Evolutionary conservation across 2,113 vertebrate genomes (phyloP), one percentile per base, ranked within the genome.

Genomic region (Rana temporaria): DNA sequence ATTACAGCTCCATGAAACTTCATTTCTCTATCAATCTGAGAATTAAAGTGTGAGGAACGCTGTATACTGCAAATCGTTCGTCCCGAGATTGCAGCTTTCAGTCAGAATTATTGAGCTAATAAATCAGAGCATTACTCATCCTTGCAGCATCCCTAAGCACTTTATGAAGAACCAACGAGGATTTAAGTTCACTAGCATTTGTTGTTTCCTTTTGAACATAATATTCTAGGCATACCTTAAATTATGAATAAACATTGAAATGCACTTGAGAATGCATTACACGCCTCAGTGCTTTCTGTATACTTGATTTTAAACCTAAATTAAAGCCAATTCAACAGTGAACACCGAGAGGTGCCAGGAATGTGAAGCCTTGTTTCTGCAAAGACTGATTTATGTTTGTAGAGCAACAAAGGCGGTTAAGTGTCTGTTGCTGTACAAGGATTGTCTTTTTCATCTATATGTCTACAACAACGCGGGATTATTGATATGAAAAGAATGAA

Each of bases 171-270:
- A 20, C 17, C 60, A 77, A 30, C 34, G 48, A 16, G 17, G 74
- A 17, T 53, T 65, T 65, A 64, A 12, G 22, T 52, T 77, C 7
- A 53, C 34, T 53, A 42, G 74, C 57, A 65, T 52, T 52, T 77
- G 74, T 64, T 77, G 59, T 53, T 77, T 65, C 60, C 42, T 78
- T 78, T 18, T 55, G 24, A 30, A 78, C 63, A 78, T 78, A 67
- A 66, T 48, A 66, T 67, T 67, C 48, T 32, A 55, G 38, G 48
- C 62, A 38, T 66, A 78, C 63, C 76, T 78, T 78, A 78, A 78
- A 66, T 78, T 78, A 78, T 78, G 63, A 66, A 78, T 67, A 77
- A 78, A 78, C 76, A 78, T 53, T 64, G 34, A 77, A 53, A 64
- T 53, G 60, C 60, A 65, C 60, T 77, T 19, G 74, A 64, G 24